Evolutionary conservation across 2,888 invertebrate genomes (phyloP), one percentile per base, ranked within the genome.

Genomic region (Leptinotarsa haldemani): DNA sequence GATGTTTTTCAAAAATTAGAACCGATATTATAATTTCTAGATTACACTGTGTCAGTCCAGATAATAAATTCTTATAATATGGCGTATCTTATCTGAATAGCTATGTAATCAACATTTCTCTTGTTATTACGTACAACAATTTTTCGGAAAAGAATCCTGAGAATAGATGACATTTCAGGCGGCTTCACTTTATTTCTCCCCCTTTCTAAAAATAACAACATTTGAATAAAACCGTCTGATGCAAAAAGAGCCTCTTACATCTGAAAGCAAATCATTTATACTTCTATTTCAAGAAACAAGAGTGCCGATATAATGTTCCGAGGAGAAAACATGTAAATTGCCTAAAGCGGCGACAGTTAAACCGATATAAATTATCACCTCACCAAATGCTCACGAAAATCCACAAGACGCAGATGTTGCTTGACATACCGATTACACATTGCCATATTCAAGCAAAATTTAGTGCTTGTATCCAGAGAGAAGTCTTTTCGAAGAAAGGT

Each of bases 331-430:
- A 73, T 73, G 78, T 78, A 76, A 71, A 76, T 74, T 69, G 69
- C 73, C 71, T 71, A 70, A 73, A 66, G 71, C 74, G 78, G 71
- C 71, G 78, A 78, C 78, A 78, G 76, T 73, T 71, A 76, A 73
- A 74, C 73, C 70, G 73, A 76, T 78, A 78, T 78, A 78, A 78
- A 78, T 78, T 78, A 78, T 78, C 74, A 71, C 66, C 74, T 73
- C 70, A 74, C 73, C 74, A 74, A 78, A 76, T 76, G 78, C 73
- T 76, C 74, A 73, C 73, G 73, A 76, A 74, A 78, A 73, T 70
- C 74, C 70, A 74, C 73, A 66, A 68, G 71, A 65, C 73, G 74
- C 78, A 78, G 78, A 78, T 78, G 78, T 78, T 74, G 48, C 70
- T 74, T 70, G 67, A 64, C 74, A 74, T 67, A 70, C 70, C 74